phyloP scores from a whole-genome alignment of 2,113 vertebrate species.

The Catharus fuscescens region DNA sequence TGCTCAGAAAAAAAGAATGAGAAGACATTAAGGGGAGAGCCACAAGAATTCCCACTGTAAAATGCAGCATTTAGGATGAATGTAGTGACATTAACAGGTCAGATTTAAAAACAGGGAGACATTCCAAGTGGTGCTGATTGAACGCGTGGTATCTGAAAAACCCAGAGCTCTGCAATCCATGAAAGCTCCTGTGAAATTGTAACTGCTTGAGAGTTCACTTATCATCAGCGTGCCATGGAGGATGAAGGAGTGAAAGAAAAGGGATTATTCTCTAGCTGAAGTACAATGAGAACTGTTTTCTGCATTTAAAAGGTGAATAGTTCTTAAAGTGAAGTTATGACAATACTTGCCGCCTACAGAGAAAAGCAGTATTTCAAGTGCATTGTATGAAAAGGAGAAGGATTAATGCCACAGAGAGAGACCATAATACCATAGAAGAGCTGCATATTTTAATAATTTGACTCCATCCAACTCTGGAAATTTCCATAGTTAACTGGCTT shows the following conservation, averaged over 20 bases:
- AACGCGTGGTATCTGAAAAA: slow-evolving; percentile 16
- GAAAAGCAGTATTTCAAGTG: slow-evolving; percentile 57
- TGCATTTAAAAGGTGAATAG: slow-evolving; percentile 61
- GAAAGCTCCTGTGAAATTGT: slow-evolving; percentile 53
- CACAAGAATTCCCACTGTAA: slow-evolving; percentile 39
- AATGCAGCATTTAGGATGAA: slow-evolving; percentile 33
- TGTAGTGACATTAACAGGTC: not conserved
- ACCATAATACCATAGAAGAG: slow-evolving; percentile 32
- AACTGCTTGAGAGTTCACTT: slow-evolving; percentile 59
- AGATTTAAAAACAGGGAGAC: slow-evolving; percentile 44
- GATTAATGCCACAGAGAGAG: slow-evolving; percentile 56
- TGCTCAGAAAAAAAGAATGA: slow-evolving; percentile 19
- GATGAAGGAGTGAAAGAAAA: slow-evolving; percentile 54
- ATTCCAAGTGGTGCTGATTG: not conserved
- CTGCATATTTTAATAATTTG: slow-evolving; percentile 61
- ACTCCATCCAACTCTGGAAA: not conserved
- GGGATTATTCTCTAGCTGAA: slow-evolving; percentile 60
- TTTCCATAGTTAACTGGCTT: slow-evolving; percentile 35
- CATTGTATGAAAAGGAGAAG: slow-evolving; percentile 59
- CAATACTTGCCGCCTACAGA: slow-evolving; percentile 60
- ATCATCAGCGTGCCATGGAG: slow-evolving; percentile 25
- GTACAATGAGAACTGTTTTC: slow-evolving; percentile 66
- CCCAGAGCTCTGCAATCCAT: slow-evolving; percentile 20
- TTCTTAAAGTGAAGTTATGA: slow-evolving; percentile 65
- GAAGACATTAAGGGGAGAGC: slow-evolving; percentile 5